Percentiles rank a stretch among this genome's conserved stretches.
Conservation (phyloP, 2,113 vertebrate genomes). For the Corythornis vintsioides region DNA sequence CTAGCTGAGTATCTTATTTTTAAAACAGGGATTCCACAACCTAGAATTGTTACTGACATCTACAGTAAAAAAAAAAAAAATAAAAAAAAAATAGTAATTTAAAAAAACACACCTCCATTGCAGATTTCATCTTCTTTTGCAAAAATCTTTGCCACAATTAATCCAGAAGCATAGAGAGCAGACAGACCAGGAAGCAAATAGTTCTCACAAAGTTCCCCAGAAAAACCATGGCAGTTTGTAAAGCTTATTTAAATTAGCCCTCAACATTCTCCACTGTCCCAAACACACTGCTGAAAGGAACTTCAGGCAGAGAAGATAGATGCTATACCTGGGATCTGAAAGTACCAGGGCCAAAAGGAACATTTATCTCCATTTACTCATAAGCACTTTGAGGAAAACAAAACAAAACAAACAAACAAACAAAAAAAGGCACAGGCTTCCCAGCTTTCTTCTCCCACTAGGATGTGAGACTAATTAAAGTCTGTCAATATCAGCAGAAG, state of each 20-base stretch:
- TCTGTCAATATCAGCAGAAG: slow-evolving; percentile 16
- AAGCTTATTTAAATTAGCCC: not conserved
- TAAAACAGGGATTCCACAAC: not conserved
- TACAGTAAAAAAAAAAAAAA: not conserved
- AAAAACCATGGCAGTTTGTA: not conserved
- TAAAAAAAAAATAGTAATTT: not conserved
- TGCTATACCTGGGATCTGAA: not conserved
- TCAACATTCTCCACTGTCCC: not conserved
- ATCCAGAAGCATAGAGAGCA: not conserved
- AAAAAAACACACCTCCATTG: not conserved
- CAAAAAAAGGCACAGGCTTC: not conserved
- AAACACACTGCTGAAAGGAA: not conserved
- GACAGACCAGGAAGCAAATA: not conserved
- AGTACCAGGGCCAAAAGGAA: not conserved
- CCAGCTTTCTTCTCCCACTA: slow-evolving; percentile 24
- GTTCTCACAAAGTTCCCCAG: not conserved
- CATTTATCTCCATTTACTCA: not conserved
- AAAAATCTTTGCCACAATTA: not conserved
- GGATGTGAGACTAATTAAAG: slow-evolving; percentile 25
- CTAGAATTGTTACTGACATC: not conserved
- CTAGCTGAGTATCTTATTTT: not conserved
- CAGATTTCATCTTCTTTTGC: not conserved
- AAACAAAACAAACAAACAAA: not conserved
- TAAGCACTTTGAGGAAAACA: too few species aligned
- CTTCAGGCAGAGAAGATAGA: not conserved